A percentile compares a stretch with the other conserved stretches of the same genome.
Evolutionary conservation across 2,113 vertebrate species (phyloP).

Genomic region (Ictidomys tridecemlineatus): DNA sequence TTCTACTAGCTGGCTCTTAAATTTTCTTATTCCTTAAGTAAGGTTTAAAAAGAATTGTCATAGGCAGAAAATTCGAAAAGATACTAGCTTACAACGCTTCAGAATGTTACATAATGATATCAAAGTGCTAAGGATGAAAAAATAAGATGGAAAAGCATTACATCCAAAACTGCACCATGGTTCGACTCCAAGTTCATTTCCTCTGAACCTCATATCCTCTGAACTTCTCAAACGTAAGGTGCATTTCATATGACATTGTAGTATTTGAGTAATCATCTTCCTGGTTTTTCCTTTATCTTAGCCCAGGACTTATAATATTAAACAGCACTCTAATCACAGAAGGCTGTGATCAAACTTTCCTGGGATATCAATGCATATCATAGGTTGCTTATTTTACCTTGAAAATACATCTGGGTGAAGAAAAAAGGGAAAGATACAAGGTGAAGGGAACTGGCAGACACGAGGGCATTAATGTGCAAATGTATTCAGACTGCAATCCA

Average conservation of each 20-base stretch:
- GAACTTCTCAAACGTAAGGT: not conserved
- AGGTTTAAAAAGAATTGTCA: not conserved
- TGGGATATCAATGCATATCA: not conserved
- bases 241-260: not conserved
- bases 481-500: not conserved
- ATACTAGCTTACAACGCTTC: slow-evolving; percentile 12
- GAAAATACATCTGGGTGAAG: slow-evolving; percentile 22
- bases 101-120: slow-evolving; percentile 36
- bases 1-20: not conserved
- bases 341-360: too few species aligned
- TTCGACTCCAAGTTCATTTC: slow-evolving; percentile 7
- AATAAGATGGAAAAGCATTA: slow-evolving; percentile 25
- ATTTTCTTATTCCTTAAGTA: slow-evolving; percentile 42
- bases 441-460: not conserved
- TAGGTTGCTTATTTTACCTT: not conserved
- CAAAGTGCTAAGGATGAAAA: slow-evolving; percentile 42
- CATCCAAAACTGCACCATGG: not conserved
- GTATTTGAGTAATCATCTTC: not conserved
- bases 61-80: slow-evolving; percentile 55
- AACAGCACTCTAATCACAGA: too few species aligned
- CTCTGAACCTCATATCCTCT: not conserved
- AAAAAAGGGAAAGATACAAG: slow-evolving; percentile 18
- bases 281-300: slow-evolving; percentile 34
- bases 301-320: too few species aligned
- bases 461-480: not conserved